Percentiles rank a stretch among this genome's conserved stretches.
These are phyloP conservation scores for Xiphydria camelus DNA, from an alignment of 2,888 invertebrate genomes.

Conservation along the genomic window DNA sequence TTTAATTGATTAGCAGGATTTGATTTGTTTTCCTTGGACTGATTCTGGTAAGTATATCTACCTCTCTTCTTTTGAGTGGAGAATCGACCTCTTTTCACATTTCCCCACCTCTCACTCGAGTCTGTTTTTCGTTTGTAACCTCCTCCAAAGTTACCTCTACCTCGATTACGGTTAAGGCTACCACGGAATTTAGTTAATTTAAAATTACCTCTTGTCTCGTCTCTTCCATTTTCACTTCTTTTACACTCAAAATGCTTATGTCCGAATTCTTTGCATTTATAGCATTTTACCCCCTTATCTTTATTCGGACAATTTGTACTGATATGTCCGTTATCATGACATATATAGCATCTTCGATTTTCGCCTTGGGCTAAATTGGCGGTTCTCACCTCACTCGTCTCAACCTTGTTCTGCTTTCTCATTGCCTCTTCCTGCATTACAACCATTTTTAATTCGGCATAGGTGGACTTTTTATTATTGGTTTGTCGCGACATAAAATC, in stretches of 20 bases:
- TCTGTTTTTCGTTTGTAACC: constrained; percentile 1
- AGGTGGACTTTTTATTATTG: constrained; percentile 11
- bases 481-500: constrained; percentile 16
- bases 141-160: constrained; percentile 10
- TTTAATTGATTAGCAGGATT: constrained; percentile 3
- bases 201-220: constrained; percentile 3
- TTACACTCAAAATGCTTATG: too few species aligned
- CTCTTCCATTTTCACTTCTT: constrained; percentile 1
- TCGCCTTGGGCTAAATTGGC: too few species aligned
- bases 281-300: constrained; percentile 15
- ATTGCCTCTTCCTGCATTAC: constrained; percentile 17
- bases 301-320: too few species aligned
- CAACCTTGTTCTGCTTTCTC: too few species aligned
- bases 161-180: constrained; percentile 8
- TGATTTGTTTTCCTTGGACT: constrained; percentile 17
- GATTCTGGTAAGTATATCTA: too few species aligned
- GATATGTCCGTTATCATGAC: constrained; percentile 21
- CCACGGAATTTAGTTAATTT: constrained; percentile 4
- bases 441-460: constrained; percentile 15
- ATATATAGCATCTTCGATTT: constrained; percentile 22
- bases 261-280: constrained; percentile 14
- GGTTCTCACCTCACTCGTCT: too few species aligned
- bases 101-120: constrained; percentile 2
- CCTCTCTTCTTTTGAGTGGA: constrained; percentile 15
- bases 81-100: constrained; percentile 12